Evolutionary conservation across 2,888 invertebrate genomes (phyloP).

Genomic region (Argyresthia goedartella): DNA sequence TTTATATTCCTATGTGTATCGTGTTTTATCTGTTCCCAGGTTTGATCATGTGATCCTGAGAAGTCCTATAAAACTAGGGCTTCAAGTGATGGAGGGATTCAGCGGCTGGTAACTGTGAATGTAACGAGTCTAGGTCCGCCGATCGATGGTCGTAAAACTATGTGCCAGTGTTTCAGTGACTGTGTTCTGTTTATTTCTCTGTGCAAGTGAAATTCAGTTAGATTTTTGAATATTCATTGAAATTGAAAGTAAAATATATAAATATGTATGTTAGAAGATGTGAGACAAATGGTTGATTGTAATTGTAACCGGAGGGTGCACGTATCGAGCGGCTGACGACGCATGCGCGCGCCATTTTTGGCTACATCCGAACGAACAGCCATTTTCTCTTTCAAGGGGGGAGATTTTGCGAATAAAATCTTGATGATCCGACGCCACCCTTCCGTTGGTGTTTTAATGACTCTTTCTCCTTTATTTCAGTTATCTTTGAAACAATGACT

Average conservation of each 20-base stretch:
- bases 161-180: constrained; percentile 15
- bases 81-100: too few species aligned
- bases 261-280: constrained; percentile 13
- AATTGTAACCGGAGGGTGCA: constrained; percentile 41
- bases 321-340: constrained; percentile 56
- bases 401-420: constrained; percentile 27
- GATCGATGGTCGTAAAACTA: constrained; percentile 11
- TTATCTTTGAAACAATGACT: not conserved
- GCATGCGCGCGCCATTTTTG: constrained; percentile 60
- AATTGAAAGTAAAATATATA: constrained; percentile 7
- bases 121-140: constrained; percentile 9
- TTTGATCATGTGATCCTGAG: constrained; percentile 5
- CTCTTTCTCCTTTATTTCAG: not conserved
- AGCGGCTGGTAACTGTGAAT: not conserved
- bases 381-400: constrained; percentile 44
- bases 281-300: constrained; percentile 32
- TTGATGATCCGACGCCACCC: not conserved
- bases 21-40: constrained; percentile 29
- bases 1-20: constrained; percentile 4
- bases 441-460: constrained; percentile 1
- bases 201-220: constrained; percentile 11
- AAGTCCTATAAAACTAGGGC: not conserved
- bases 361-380: constrained; percentile 45
- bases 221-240: too few species aligned
- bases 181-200: constrained; percentile 5